Base-by-base conservation (phyloP, 2,797 vertebrate species). In the Lepidocolaptes lacrymiger region DNA sequence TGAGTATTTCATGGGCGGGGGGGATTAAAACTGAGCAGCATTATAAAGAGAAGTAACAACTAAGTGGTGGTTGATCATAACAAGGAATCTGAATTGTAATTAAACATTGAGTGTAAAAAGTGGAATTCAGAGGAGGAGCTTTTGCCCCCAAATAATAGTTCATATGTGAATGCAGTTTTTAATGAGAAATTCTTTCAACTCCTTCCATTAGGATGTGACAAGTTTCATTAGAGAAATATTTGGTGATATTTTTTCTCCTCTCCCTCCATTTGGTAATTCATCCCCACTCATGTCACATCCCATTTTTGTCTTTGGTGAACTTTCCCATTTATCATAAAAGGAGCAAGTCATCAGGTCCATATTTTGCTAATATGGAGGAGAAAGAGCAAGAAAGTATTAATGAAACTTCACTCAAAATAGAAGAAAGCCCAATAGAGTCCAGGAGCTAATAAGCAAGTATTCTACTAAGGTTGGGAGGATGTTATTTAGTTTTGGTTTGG, bases 181-280 rank as follows among this genome's bases (percentile, higher is more conserved):
- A 95, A 94, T 56, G 82, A 93, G 81, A 85, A 92, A 77, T 89
- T 89, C 30, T 56, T 88, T 85, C 21, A 83, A 37, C 4, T 77
- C 22, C 18, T 94, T 92, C 74, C n/a, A 77, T 91, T 89, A 88
- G 36, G 41, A 91, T 80, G 48, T 64, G 72, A 92, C 93, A 93
- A 58, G 37, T 85, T 93, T 80, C 68, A 96, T 95, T 95, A 91
- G 30, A 68, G n/a, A 18, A 78, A 39, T 78, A 81, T 84, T 90
- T 81, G 34, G 30, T 85, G 82, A 75, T 39, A 27, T 58, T 85
- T 85, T 91, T 91, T 74, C 39, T 80, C 91, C 34, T 83, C 37
- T 69, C 10, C 5, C 12, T 77, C 8, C 10, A 18, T 68, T 72
- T 61, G 54, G 32, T 85, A 89, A 71, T 72, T 88, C 72, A 78